Evolutionary conservation across 2,888 invertebrate genomes (phyloP).

Genomic region (Endomychus coccineus): DNA sequence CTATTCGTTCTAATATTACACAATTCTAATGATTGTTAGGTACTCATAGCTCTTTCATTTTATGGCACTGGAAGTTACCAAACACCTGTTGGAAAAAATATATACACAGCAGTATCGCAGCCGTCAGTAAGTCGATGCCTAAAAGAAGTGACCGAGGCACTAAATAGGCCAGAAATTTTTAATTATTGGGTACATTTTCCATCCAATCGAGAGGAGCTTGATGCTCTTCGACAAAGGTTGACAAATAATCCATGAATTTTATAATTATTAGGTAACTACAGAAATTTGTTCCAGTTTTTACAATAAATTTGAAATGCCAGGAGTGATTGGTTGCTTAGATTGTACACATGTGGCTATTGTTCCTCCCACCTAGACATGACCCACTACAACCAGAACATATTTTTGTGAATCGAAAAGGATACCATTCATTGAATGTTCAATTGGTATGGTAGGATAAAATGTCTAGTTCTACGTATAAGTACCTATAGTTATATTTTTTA

Average conservation of each 20-base stretch:
- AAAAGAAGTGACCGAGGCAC: constrained; percentile 6
- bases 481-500: neutral
- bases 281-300: neutral
- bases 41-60: constrained; percentile 2
- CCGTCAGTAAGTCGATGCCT: constrained; percentile 8
- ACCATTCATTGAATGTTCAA: constrained; percentile 30
- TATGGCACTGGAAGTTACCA: constrained; percentile 12
- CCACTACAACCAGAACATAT: constrained; percentile 21
- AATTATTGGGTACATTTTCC: constrained; percentile 8
- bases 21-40: too few relatives aligned
- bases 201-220: constrained; percentile 1
- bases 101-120: constrained; percentile 6
- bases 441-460: constrained; percentile 17
- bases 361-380: constrained; percentile 20
- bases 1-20: too few relatives aligned
- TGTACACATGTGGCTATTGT: constrained; percentile 29
- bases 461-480: neutral
- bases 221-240: neutral
- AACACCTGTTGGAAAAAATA: constrained; percentile 3
- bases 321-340: constrained; percentile 22
- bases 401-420: constrained; percentile 27
- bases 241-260: neutral
- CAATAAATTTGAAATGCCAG: neutral
- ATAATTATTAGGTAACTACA: neutral
- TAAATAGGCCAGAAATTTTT: constrained; percentile 7